Conservation (phyloP, 2,113 vertebrate species). For the Aplodontia rufa region DNA sequence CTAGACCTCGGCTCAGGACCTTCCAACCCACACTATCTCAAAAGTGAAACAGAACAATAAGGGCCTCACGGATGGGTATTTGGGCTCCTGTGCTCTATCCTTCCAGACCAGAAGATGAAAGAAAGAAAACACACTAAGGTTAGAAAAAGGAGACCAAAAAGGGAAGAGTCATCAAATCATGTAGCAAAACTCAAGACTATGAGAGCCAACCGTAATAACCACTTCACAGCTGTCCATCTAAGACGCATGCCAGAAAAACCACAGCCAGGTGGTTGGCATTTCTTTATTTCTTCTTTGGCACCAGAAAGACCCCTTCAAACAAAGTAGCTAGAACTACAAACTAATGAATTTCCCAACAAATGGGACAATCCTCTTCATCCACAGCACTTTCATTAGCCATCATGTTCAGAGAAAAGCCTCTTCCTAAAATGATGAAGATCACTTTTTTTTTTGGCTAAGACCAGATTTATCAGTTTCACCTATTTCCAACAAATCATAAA, state of each 20-base stretch:
- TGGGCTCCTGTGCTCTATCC: neutral
- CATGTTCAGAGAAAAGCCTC: constrained; percentile 41
- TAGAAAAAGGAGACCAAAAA: constrained; percentile 21
- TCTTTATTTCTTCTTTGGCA: constrained; percentile 49
- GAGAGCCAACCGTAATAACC: constrained; percentile 63
- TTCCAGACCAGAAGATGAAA: constrained; percentile 26
- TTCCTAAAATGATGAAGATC: constrained; percentile 10
- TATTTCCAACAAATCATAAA: constrained; percentile 41
- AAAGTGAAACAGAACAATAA: neutral
- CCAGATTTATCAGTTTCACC: neutral
- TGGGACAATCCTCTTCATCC: neutral
- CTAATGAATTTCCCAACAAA: constrained; percentile 33
- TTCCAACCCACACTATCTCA: neutral
- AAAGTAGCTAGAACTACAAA: constrained; percentile 45
- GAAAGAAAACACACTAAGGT: neutral
- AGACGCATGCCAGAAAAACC: constrained; percentile 64
- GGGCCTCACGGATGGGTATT: neutral
- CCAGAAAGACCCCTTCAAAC: constrained; percentile 37
- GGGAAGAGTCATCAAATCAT: constrained; percentile 47
- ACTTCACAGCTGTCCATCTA: constrained; percentile 64
- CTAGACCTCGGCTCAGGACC: neutral
- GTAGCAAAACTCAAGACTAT: constrained; percentile 54
- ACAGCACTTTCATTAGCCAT: neutral
- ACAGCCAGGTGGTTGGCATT: constrained; percentile 64
- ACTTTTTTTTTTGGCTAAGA: constrained; percentile 2